Percentiles rank a stretch among this genome's conserved stretches.
These are phyloP conservation scores for Agriopis aurantiaria DNA, from an alignment of 2,888 invertebrate species.

Conservation along the genomic window DNA sequence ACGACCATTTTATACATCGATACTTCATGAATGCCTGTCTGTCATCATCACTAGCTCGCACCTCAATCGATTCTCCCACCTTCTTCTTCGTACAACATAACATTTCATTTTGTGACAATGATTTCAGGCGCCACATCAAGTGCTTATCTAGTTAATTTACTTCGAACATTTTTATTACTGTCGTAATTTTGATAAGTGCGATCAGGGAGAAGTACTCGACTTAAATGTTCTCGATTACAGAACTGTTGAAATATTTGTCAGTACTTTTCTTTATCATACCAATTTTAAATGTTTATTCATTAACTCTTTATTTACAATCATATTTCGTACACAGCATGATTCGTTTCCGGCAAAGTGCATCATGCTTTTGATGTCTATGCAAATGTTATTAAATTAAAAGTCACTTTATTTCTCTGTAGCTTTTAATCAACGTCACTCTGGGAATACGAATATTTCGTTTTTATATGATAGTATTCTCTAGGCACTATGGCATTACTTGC, in stretches of 20 bases:
- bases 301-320: constrained; percentile 66
- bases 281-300: constrained; percentile 61
- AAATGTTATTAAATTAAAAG: constrained; percentile 59
- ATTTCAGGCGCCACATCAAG: constrained; percentile 62
- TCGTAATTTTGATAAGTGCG: constrained; percentile 62
- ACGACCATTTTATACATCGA: constrained; percentile 81
- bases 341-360: constrained; percentile 79
- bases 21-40: constrained; percentile 85
- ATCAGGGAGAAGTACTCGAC: constrained; percentile 72
- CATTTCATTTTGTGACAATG: constrained; percentile 66
- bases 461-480: constrained; percentile 45
- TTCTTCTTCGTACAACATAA: constrained; percentile 72
- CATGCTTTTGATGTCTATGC: constrained; percentile 85
- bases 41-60: constrained; percentile 85
- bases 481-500: constrained; percentile 46
- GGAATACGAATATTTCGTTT: constrained; percentile 47
- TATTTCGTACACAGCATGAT: constrained; percentile 79
- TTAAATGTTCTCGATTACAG: constrained; percentile 9
- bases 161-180: constrained; percentile 61
- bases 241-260: constrained; percentile 45
- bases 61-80: constrained; percentile 77
- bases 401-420: constrained; percentile 61
- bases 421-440: constrained; percentile 51
- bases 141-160: constrained; percentile 75
- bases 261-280: constrained; percentile 73